These are phyloP conservation scores for Homalodisca vitripennis DNA, from an alignment of 1,140 invertebrate genomes.

Conservation along the genomic window DNA sequence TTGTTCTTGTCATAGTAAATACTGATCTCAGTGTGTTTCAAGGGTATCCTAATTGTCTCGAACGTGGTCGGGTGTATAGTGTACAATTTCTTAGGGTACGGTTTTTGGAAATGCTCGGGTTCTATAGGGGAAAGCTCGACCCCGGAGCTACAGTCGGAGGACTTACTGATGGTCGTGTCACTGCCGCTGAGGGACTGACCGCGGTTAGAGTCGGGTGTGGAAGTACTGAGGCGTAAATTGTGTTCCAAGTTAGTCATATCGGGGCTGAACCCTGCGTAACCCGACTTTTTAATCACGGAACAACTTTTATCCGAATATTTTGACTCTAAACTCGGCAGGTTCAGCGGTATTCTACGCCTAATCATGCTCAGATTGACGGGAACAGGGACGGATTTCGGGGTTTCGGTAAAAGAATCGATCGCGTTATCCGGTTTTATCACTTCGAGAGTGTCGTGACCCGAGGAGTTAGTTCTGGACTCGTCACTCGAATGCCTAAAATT, in stretches of 20 bases:
- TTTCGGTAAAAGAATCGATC: background rate
- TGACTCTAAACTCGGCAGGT: constrained; percentile 2
- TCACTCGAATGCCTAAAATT: constrained; percentile 9
- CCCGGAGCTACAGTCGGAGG: too few relatives aligned
- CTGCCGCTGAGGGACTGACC: constrained; percentile 6
- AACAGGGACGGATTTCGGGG: constrained; percentile 6
- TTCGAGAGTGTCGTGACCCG: background rate
- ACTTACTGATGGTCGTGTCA: constrained; percentile 14
- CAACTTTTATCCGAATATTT: background rate
- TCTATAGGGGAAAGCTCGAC: constrained; percentile 12
- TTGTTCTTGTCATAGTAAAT: constrained; percentile 19
- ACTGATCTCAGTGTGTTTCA: constrained; percentile 16
- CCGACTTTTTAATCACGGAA: background rate
- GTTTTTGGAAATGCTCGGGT: background rate
- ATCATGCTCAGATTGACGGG: background rate
- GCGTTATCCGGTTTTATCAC: background rate
- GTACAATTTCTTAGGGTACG: constrained; percentile 16
- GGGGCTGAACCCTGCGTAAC: background rate
- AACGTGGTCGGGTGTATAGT: constrained; percentile 18
- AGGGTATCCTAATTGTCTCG: constrained; percentile 6
- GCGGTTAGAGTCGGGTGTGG: background rate
- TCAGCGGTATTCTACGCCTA: background rate
- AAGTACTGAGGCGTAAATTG: constrained; percentile 13
- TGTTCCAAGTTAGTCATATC: background rate
- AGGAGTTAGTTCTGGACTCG: constrained; percentile 1